These are phyloP conservation scores for Scophthalmus maximus DNA, from an alignment of 2,113 vertebrate species.

Conservation along the genomic window DNA sequence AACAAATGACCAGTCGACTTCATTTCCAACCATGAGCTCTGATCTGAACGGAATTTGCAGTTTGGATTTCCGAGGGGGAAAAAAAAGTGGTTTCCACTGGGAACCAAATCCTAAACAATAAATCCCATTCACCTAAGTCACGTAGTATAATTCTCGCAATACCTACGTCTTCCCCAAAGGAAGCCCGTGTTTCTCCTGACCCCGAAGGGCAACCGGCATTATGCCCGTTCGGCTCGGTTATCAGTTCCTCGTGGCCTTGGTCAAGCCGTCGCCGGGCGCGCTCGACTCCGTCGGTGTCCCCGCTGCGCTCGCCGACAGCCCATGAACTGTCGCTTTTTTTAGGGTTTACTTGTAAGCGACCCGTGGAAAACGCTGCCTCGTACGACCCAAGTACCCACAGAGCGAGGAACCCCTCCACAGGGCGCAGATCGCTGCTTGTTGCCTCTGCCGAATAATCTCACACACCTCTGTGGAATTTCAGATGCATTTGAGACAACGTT, in stretches of 20 bases:
- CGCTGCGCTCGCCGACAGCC: neutral
- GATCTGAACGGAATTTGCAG: too few relatives aligned
- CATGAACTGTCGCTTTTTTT: neutral
- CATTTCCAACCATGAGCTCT: too few relatives aligned
- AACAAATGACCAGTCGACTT: too few relatives aligned
- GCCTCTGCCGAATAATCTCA: constrained; percentile 1
- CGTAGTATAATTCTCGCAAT: neutral
- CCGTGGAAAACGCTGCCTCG: neutral
- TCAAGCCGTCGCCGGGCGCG: neutral
- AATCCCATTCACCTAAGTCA: neutral
- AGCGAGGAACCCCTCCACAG: neutral
- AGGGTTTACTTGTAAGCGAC: neutral
- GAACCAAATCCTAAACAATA: neutral
- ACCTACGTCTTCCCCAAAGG: neutral
- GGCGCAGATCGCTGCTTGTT: constrained; percentile 24
- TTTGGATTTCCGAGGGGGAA: too few relatives aligned
- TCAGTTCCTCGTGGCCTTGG: neutral
- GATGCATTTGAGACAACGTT: constrained; percentile 19
- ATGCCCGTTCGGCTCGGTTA: neutral
- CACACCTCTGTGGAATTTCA: constrained; percentile 9
- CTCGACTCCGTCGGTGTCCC: neutral
- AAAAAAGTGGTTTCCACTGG: too few relatives aligned
- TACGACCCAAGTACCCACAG: neutral
- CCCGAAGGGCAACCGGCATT: neutral
- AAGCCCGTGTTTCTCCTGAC: neutral